These are phyloP conservation scores for Antedon bifida DNA, from an alignment of 35 echinoderm and acorn worm species.

Conservation along the genomic window DNA sequence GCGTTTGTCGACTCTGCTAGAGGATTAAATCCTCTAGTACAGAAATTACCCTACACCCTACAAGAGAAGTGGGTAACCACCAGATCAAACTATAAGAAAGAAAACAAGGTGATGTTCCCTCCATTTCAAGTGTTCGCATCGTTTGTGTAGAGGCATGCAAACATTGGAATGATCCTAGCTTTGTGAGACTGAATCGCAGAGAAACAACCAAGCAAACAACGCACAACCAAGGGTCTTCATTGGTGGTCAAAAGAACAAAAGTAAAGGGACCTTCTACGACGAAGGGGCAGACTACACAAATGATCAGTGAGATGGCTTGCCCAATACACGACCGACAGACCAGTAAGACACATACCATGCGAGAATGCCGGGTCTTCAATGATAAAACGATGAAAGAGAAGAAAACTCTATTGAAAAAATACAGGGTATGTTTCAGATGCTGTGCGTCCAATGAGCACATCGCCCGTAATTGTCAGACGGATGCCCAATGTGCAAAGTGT, in stretches of 20 bases:
- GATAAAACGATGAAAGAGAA: slow-evolving; percentile 16
- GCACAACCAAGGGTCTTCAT: neutral
- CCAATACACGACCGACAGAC: neutral
- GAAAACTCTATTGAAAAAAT: neutral
- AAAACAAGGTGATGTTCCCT: slow-evolving; percentile 12
- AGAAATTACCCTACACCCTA: slow-evolving; percentile 8
- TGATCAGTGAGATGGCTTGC: neutral
- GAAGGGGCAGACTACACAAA: neutral
- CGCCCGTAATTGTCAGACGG: slow-evolving; percentile 14
- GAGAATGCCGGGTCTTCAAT: slow-evolving; percentile 20
- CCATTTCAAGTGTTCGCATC: slow-evolving; percentile 27
- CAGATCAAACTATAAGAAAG: slow-evolving; percentile 27
- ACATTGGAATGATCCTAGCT: slow-evolving; percentile 24
- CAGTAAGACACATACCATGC: slow-evolving; percentile 1
- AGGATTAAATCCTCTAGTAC: neutral
- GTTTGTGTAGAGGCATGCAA: slow-evolving; percentile 17
- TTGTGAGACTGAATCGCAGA: neutral
- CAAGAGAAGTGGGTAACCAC: slow-evolving; percentile 22
- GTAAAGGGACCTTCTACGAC: neutral
- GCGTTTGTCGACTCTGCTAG: slow-evolving; percentile 20
- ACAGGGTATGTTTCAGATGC: slow-evolving; percentile 29
- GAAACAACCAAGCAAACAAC: slow-evolving; percentile 5
- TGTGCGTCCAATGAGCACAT: slow-evolving; percentile 11
- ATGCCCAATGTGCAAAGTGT: slow-evolving; percentile 11
- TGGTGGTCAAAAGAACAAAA: neutral